A percentile compares a stretch with the other conserved stretches of the same genome.
These are phyloP conservation scores for Nebria ingens DNA, from an alignment of 1,140 invertebrate genomes.

Conservation along the genomic window DNA sequence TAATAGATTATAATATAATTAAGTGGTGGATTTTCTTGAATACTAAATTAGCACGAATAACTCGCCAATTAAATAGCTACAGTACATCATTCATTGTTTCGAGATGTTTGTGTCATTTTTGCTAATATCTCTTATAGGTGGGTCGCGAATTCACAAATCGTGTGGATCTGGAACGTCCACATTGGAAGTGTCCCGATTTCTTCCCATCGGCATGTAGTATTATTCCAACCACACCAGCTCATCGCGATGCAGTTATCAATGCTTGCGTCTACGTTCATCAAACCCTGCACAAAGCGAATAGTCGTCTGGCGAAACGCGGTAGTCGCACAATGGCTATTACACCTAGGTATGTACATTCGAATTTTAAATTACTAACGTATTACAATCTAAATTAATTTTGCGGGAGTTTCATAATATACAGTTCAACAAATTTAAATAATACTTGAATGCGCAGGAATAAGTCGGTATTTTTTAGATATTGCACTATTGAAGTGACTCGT, in stretches of 20 bases:
- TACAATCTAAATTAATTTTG: no score
- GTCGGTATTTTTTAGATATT: no score
- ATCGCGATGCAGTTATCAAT: slow-evolving; percentile 94
- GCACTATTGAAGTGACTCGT: no score
- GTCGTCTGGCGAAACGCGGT: slow-evolving; percentile 79
- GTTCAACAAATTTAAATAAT: no score
- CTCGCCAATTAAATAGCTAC: no score
- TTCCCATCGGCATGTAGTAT: slow-evolving; percentile 78
- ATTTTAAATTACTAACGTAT: no score
- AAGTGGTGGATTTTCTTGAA: no score
- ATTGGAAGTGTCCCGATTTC: slow-evolving; percentile 76
- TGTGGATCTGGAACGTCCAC: slow-evolving; percentile 69
- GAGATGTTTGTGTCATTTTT: background rate
- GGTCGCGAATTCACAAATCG: slow-evolving; percentile 79
- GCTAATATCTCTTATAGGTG: slow-evolving; percentile 41
- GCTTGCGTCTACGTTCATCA: slow-evolving; percentile 98
- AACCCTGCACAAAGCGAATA: slow-evolving; percentile 89
- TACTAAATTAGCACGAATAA: no score
- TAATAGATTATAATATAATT: no score
- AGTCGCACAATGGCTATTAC: slow-evolving; percentile 95
- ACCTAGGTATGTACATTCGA: no score
- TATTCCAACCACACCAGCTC: slow-evolving; percentile 62
- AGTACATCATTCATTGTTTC: background rate
- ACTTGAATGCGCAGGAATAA: no score
- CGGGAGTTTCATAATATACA: no score